A percentile compares a stretch with the other conserved stretches of the same genome.
These are phyloP conservation scores for Corynorhinus townsendii DNA, from an alignment of 2,113 vertebrate genomes.

Conservation along the genomic window DNA sequence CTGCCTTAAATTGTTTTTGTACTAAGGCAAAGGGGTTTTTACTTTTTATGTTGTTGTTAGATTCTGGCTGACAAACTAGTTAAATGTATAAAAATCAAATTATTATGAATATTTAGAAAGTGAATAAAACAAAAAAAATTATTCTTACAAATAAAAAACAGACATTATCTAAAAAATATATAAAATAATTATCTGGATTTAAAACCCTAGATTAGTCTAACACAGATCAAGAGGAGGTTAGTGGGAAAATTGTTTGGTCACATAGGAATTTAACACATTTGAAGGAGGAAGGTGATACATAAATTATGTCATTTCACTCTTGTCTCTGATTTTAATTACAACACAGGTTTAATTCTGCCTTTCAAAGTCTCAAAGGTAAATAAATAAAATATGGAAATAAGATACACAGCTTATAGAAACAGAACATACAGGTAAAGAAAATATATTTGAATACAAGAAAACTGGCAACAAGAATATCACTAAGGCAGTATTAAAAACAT, in stretches of 20 bases:
- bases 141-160: background rate
- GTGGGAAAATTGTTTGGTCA: background rate
- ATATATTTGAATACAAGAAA: background rate
- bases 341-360: background rate
- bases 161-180: background rate
- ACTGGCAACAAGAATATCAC: background rate
- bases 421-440: background rate
- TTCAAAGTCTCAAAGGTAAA: background rate
- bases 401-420: background rate
- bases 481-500: background rate
- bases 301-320: background rate
- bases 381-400: background rate
- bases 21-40: background rate
- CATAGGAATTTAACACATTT: background rate
- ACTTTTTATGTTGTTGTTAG: background rate
- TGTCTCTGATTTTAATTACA: conserved; percentile 19
- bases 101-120: background rate
- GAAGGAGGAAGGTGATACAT: background rate
- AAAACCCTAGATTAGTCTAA: background rate
- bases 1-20: background rate
- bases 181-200: background rate
- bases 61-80: background rate
- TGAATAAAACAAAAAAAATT: background rate
- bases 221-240: background rate
- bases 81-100: background rate